Percentiles rank a stretch among this genome's conserved stretches.
Conservation (phyloP, 2,888 invertebrate species). For the Yponomeuta plumbellus region DNA sequence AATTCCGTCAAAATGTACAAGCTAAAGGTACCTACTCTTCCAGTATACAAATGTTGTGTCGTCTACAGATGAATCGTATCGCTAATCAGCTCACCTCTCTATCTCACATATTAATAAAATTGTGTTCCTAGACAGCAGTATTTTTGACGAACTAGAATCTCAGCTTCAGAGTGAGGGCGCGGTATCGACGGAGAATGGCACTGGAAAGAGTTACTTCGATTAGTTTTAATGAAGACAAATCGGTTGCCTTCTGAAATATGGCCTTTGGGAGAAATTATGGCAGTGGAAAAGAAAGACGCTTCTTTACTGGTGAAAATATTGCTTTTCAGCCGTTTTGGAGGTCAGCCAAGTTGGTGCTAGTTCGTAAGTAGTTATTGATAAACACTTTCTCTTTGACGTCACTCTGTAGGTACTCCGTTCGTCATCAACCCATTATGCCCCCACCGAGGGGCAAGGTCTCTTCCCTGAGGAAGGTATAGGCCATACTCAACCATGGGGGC, state of each 20-base stretch:
- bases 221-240: conserved; percentile 11
- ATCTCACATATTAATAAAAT: neutral
- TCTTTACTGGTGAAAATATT: neutral
- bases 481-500: too few species aligned
- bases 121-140: neutral
- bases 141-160: neutral
- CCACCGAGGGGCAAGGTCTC: too few species aligned
- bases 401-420: too few species aligned
- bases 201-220: conserved; percentile 14
- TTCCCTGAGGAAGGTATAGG: too few species aligned
- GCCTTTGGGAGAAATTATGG: conserved; percentile 7
- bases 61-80: too few species aligned
- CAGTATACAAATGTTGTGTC: too few species aligned
- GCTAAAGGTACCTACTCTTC: too few species aligned
- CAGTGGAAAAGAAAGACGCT: conserved; percentile 1
- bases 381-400: neutral
- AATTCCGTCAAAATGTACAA: too few species aligned
- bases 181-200: neutral
- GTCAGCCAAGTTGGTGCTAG: neutral
- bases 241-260: conserved; percentile 4
- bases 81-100: too few species aligned
- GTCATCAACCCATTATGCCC: too few species aligned
- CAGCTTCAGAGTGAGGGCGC: neutral
- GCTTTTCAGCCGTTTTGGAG: neutral
- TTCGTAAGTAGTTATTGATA: neutral